Evolutionary conservation across 2,888 invertebrate genomes (phyloP), one percentile per base, ranked within the genome.

Genomic region (Phalera bucephala): DNA sequence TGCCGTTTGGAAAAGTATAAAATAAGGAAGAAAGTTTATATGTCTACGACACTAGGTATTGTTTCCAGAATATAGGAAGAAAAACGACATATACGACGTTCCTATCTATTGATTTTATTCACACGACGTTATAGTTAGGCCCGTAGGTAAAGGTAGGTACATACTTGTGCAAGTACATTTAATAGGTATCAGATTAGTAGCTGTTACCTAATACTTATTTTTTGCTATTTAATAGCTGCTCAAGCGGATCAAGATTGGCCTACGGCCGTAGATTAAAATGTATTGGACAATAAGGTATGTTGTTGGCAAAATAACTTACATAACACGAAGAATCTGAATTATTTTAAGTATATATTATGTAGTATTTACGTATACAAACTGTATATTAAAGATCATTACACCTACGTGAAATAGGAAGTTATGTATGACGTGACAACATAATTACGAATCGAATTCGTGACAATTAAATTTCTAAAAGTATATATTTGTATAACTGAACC

Each of bases 241-340:
- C 72, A 69, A 69, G 66, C 44, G 80, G 77, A 78, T 61, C 63
- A 64, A 63, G 64, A 62, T 55, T 53, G 66, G 59, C 61, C 51
- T 59, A 47, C 60, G 59, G 52, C 47, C 55, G 33, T 61, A 50
- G 51, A 52, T 44, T 65, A 74, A 74, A 76, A 83, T 83, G 80
- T 56, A 63, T 76, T 62, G 72, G 67, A 74, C 41, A 34, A 36
- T 44, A 74, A 83, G 84, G 83, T 83, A 83, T 50, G 82, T 81
- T 38, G 13, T 33, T 33, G 40, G 38, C 33, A 34, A 32, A 31
- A 33, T 35, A 19, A 7, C 22, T 21, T 13, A 20, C 29, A 23
- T 2, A 15, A 11, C 7, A 27, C 27, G 9, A 19, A 23, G 11
- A 27, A 31, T 26, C 29, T 23, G n/a, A n/a, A 22, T 9, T 3